Evolutionary conservation across 2,888 invertebrate genomes (phyloP).

Genomic region (Lepas anatifera): DNA sequence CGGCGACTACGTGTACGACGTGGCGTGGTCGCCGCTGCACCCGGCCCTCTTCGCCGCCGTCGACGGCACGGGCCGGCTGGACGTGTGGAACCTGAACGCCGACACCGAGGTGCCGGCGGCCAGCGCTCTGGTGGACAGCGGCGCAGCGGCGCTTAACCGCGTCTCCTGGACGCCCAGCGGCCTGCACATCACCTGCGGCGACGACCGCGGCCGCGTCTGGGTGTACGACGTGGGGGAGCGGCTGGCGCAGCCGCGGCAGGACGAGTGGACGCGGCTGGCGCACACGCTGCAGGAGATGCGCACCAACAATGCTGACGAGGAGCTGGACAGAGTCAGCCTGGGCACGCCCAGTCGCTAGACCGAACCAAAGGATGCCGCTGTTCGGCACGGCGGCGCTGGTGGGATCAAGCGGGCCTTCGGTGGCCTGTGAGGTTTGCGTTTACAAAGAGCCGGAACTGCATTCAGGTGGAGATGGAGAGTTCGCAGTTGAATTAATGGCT

Average conservation of each 20-base stretch:
- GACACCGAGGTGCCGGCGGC: conserved; percentile 94
- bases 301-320: conserved; percentile 25
- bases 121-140: conserved; percentile 69
- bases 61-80: conserved; percentile 84
- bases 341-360: not conserved
- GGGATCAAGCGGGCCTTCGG: no score
- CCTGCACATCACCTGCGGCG: conserved; percentile 81
- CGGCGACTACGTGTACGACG: conserved; percentile 94
- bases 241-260: conserved; percentile 77
- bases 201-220: conserved; percentile 87
- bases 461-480: no score
- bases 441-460: no score
- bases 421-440: no score
- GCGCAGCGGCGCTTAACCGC: conserved; percentile 76
- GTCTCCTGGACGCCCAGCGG: conserved; percentile 92
- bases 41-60: conserved; percentile 95
- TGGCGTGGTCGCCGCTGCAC: conserved; percentile 95
- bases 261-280: conserved; percentile 89
- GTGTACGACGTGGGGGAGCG: conserved; percentile 95
- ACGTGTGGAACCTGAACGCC: conserved; percentile 92
- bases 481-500: no score
- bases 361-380: no score
- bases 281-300: conserved; percentile 85
- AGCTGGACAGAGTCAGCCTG: conserved; percentile 8
- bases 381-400: no score